These are phyloP conservation scores for Tetramorium simillimum DNA, from an alignment of 1,140 invertebrate species.

Conservation along the genomic window DNA sequence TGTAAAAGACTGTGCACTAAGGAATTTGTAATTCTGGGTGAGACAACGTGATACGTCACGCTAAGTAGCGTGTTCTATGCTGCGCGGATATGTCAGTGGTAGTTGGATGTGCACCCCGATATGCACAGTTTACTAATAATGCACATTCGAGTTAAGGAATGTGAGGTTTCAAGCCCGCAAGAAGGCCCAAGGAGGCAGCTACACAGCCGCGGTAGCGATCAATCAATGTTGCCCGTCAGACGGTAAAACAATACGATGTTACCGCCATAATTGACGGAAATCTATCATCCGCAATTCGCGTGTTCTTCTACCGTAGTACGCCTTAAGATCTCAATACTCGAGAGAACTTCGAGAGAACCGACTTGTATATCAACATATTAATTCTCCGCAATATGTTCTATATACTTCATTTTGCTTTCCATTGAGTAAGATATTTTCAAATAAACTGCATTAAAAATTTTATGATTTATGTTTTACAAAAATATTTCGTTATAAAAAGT, in stretches of 20 bases:
- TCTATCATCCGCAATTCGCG: constrained; percentile 84
- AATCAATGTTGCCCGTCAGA: constrained; percentile 84
- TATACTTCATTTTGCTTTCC: background rate
- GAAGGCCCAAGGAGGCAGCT: constrained; percentile 73
- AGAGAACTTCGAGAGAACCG: background rate
- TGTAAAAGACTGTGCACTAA: constrained; percentile 37
- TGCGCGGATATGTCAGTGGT: constrained; percentile 15
- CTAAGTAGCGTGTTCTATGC: constrained; percentile 20
- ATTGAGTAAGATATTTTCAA: background rate
- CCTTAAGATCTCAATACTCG: constrained; percentile 3
- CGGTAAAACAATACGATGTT: constrained; percentile 86
- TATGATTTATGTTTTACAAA: background rate
- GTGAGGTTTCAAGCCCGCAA: constrained; percentile 62
- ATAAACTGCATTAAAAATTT: background rate
- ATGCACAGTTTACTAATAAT: constrained; percentile 9
- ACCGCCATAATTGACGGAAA: constrained; percentile 85
- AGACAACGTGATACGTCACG: constrained; percentile 5
- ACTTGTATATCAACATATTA: background rate
- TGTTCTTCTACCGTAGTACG: constrained; percentile 49
- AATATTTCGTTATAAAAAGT: background rate
- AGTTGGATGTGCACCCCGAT: constrained; percentile 29
- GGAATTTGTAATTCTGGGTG: constrained; percentile 43
- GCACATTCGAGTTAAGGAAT: constrained; percentile 49
- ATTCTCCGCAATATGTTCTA: background rate
- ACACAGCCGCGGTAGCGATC: constrained; percentile 77